Evolutionary conservation across 1,140 invertebrate genomes (phyloP), one percentile per base, ranked within the genome.

Genomic region (Paracyclopina nana): DNA sequence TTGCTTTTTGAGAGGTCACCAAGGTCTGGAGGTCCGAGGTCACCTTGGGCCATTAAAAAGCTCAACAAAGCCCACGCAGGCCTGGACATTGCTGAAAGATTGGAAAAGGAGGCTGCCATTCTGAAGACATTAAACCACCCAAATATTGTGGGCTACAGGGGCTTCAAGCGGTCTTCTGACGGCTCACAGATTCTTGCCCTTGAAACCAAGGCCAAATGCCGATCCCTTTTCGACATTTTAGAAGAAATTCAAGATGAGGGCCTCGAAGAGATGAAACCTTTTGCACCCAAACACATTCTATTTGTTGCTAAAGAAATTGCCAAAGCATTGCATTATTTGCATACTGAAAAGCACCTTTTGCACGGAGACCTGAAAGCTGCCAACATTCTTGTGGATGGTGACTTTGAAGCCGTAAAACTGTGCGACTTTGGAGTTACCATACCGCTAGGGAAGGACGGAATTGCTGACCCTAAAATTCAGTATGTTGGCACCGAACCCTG

Each of bases 351-450:
- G 24, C 64, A 73, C 22, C 65, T 85, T 43, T 61, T 88, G 9
- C 83, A 88, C 57, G 80, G 81, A 29, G 83, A 88, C 61, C 65
- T 87, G 12, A 88, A 87, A 64, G 84, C 81, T 51, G 77, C 73
- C 54, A 88, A 88, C 63, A 66, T 87, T 27, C 67, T 88, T 20
- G 63, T 80, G 8, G 76, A 79, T 59, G 75, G 72, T 20, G 71
- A 82, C 60, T 82, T 81, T 61, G 69, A 72, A 38, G 69, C 67
- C 0, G 77, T 79, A 42, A 86, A 87, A 62, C 62, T 86, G 2
- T 85, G 82, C 63, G 82, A 87, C 61, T 87, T 86, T 70, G 82
- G 82, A 16, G 80, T 82, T 11, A 75, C 76, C 26, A 54, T 84
- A 46, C 75, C 75, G 3, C 57, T 86, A 2, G 75, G 75, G 42